Conservation (phyloP, 2,113 vertebrate genomes). For the Brachypteracias leptosomus region DNA sequence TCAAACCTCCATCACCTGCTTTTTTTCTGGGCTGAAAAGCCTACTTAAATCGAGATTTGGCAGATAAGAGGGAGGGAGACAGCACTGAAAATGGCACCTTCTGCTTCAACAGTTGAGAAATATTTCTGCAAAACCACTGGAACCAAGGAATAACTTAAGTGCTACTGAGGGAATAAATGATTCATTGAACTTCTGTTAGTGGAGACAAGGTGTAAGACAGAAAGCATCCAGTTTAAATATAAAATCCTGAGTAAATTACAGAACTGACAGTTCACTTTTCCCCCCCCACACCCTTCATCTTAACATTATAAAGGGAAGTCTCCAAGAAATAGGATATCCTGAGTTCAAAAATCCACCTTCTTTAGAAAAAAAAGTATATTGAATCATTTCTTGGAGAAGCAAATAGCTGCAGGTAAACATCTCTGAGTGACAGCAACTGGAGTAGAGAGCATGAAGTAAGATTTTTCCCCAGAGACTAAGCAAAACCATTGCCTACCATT, state of each 20-base stretch:
- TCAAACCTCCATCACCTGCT: not conserved
- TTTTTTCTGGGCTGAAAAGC: not conserved
- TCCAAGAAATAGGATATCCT: not conserved
- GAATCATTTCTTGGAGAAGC: not conserved
- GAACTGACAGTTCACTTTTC: not conserved
- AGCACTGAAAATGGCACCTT: not conserved
- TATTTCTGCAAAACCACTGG: conserved; percentile 38
- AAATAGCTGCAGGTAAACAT: not conserved
- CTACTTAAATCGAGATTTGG: not conserved
- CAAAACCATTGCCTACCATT: not conserved
- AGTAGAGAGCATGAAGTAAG: not conserved
- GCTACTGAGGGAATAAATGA: conserved; percentile 16
- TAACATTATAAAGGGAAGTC: not conserved
- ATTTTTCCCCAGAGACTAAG: not conserved
- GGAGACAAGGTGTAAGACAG: conserved; percentile 32
- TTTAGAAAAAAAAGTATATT: not conserved
- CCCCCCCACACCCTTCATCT: not conserved
- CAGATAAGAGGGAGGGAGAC: not conserved
- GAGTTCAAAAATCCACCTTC: not conserved
- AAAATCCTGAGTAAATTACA: not conserved
- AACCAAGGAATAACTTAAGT: conserved; percentile 2
- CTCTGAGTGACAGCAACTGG: not conserved
- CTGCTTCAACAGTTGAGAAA: conserved; percentile 15
- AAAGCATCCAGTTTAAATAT: conserved; percentile 19
- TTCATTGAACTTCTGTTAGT: conserved; percentile 11